phyloP scores from a whole-genome alignment of 2,888 invertebrate genomes.

The Papilio elwesi region DNA sequence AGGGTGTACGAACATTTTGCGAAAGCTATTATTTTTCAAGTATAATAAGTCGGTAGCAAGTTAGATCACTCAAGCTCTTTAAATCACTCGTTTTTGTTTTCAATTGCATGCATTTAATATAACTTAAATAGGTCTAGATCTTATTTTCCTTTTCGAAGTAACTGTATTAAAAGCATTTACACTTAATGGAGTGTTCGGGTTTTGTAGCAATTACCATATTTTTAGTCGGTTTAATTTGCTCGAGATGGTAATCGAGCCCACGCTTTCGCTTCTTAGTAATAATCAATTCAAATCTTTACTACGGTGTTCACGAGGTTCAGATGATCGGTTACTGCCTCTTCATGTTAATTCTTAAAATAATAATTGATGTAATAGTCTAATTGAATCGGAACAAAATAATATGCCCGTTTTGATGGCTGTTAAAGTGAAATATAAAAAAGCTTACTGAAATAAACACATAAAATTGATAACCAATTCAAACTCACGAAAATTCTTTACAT shows the following conservation, averaged over 20 bases:
- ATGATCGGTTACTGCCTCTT: background rate
- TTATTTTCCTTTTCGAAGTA: background rate
- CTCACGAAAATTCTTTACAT: too few species aligned
- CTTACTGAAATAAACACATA: too few species aligned
- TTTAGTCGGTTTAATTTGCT: constrained; percentile 17
- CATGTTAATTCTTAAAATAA: background rate
- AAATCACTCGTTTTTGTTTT: background rate
- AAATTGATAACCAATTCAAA: too few species aligned
- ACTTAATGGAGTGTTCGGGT: constrained; percentile 18
- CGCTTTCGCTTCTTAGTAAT: constrained; percentile 1
- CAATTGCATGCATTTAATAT: background rate
- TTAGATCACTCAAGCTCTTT: background rate
- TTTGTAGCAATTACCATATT: constrained; percentile 32
- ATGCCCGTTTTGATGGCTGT: too few species aligned
- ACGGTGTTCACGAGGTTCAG: background rate
- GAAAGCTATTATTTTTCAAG: background rate
- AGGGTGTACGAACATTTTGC: too few species aligned
- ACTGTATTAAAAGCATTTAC: constrained; percentile 13
- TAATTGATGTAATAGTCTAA: too few species aligned
- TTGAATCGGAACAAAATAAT: too few species aligned
- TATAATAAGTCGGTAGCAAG: too few species aligned
- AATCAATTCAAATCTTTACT: constrained; percentile 5
- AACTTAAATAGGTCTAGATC: background rate
- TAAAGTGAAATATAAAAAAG: too few species aligned
- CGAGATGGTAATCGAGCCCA: constrained; percentile 16